Percentiles rank a stretch among this genome's conserved stretches.
phyloP scores from a whole-genome alignment of 2,113 vertebrate genomes.

The Dromas ardeola region DNA sequence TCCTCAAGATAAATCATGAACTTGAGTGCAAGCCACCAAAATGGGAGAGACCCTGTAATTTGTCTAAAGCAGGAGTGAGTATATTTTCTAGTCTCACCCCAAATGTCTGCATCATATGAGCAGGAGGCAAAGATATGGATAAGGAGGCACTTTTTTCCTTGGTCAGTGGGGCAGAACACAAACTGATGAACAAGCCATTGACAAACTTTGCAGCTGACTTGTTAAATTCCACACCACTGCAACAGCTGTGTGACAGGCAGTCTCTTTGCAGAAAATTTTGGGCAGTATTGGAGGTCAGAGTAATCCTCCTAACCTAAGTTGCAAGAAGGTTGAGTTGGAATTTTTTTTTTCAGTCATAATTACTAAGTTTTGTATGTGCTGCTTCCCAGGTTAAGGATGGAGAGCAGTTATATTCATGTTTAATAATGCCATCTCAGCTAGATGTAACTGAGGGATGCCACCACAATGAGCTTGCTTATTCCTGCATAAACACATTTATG shows the following conservation, averaged over 20 bases:
- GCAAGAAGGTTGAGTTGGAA: background rate
- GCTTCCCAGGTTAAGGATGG: background rate
- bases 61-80: background rate
- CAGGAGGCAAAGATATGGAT: background rate
- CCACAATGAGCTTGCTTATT: background rate
- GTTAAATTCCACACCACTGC: background rate
- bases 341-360: background rate
- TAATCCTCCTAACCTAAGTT: background rate
- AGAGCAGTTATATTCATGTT: background rate
- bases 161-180: background rate
- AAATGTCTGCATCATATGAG: background rate
- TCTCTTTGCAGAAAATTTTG: background rate
- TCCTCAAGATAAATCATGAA: background rate
- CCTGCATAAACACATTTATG: background rate
- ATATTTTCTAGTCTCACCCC: background rate
- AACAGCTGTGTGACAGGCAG: background rate
- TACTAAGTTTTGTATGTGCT: background rate
- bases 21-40: background rate
- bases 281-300: background rate
- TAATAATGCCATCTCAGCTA: background rate
- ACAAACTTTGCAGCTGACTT: background rate
- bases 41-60: background rate
- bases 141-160: background rate
- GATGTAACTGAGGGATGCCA: background rate
- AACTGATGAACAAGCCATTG: background rate